phyloP scores from a whole-genome alignment of 2,888 invertebrate species.

The Cephonodes hylas region DNA sequence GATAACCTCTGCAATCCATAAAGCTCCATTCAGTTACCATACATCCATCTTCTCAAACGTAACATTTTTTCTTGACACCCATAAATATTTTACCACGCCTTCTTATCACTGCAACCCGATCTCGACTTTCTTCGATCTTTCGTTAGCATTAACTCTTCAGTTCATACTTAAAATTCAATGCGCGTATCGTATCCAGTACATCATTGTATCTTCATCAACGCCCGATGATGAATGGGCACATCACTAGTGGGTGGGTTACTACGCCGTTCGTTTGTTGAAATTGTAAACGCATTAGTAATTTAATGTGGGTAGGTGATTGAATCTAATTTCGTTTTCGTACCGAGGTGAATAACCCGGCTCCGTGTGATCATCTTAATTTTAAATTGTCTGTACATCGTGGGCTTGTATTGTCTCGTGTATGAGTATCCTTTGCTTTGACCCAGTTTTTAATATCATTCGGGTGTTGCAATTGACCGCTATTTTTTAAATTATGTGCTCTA shows the following conservation, averaged over 20 bases:
- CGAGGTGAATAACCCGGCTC: slow-evolving; percentile 60
- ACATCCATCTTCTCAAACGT: not conserved
- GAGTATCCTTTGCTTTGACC: not conserved
- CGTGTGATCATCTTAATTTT: slow-evolving; percentile 31
- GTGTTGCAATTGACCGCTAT: not conserved
- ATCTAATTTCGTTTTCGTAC: slow-evolving; percentile 69
- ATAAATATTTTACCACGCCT: not conserved
- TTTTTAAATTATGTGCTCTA: not conserved
- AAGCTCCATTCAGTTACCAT: too few relatives aligned
- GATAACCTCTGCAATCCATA: not conserved
- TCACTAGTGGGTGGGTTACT: slow-evolving; percentile 24
- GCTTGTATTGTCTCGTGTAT: slow-evolving; percentile 26
- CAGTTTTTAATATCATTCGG: slow-evolving; percentile 17
- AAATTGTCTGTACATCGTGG: slow-evolving; percentile 25
- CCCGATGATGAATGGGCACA: slow-evolving; percentile 27
- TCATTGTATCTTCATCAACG: slow-evolving; percentile 17
- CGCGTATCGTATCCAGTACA: slow-evolving; percentile 1
- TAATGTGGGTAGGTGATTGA: slow-evolving; percentile 69
- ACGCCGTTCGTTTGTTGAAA: slow-evolving; percentile 40
- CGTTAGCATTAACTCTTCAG: not conserved
- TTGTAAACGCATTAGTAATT: slow-evolving; percentile 70
- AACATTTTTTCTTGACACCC: not conserved
- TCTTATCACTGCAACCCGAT: not conserved
- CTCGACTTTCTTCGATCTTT: not conserved
- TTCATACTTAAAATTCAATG: slow-evolving; percentile 1